Percentiles rank a stretch among this genome's conserved stretches.
These are phyloP conservation scores for Gadus chalcogrammus DNA, from an alignment of 2,113 vertebrate species.

Conservation along the genomic window DNA sequence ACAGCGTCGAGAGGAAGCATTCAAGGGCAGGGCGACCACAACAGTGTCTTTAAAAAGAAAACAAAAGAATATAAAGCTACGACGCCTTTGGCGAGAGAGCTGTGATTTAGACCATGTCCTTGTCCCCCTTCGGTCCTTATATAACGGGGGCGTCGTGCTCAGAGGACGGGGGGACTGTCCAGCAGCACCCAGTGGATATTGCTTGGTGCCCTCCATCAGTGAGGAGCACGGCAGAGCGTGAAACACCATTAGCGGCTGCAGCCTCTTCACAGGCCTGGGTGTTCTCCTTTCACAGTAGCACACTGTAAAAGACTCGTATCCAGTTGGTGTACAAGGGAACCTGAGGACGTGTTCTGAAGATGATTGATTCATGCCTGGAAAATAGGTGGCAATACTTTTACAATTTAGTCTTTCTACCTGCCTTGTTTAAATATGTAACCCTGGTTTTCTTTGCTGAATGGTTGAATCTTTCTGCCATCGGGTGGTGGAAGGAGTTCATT, in stretches of 20 bases:
- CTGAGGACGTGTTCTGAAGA: background rate
- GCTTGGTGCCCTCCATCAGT: conserved; percentile 11
- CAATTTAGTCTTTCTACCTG: too few relatives aligned
- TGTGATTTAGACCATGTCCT: conserved; percentile 7
- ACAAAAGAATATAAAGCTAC: conserved; percentile 13
- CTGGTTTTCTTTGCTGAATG: too few relatives aligned
- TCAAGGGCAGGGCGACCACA: background rate
- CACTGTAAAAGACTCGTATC: background rate
- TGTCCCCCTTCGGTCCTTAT: conserved; percentile 38
- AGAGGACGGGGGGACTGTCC: conserved; percentile 38
- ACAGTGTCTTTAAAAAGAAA: background rate
- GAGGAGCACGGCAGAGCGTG: conserved; percentile 22
- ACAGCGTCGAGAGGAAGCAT: too few relatives aligned
- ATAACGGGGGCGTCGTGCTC: conserved; percentile 32
- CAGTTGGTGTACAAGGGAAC: too few relatives aligned
- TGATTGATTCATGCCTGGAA: too few relatives aligned
- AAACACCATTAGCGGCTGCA: conserved; percentile 29
- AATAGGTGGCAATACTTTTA: too few relatives aligned
- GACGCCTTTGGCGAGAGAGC: conserved; percentile 36
- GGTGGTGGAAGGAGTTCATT: too few relatives aligned
- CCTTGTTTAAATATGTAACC: too few relatives aligned
- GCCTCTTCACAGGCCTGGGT: background rate
- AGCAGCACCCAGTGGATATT: conserved; percentile 19
- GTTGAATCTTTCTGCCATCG: too few relatives aligned
- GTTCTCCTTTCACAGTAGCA: background rate